Evolutionary conservation across 2,797 vertebrate species (phyloP).

Genomic region (Clarias platycephalus): DNA sequence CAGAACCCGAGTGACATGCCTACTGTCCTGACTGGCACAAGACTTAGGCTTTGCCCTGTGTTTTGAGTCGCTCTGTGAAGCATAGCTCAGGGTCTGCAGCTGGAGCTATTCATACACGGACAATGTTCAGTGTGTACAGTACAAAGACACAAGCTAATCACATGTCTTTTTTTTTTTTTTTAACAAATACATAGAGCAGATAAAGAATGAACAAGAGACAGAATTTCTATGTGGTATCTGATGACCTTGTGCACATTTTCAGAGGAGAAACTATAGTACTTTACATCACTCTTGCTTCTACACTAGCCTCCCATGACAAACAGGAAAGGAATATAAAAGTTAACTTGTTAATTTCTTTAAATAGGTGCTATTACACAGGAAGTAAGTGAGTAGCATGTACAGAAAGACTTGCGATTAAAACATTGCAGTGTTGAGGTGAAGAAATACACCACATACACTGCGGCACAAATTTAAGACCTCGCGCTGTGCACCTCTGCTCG

Average conservation of each 20-base stretch:
- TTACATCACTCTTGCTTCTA: not conserved
- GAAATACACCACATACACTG: not conserved
- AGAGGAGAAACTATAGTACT: not conserved
- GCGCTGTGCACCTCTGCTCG: not conserved
- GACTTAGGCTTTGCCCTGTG: constrained; percentile 11
- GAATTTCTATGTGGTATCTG: not conserved
- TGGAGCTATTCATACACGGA: constrained; percentile 6
- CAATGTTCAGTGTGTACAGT: constrained; percentile 14
- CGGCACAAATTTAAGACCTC: not conserved
- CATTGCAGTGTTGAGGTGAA: not conserved
- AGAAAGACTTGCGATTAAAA: not conserved
- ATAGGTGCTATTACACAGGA: not conserved
- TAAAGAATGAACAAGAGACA: not conserved
- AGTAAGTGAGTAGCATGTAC: not conserved
- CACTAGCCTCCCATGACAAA: not conserved
- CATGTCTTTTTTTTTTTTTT: constrained; percentile 5
- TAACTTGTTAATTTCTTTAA: not conserved
- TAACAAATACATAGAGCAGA: not conserved
- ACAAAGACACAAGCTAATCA: constrained; percentile 9
- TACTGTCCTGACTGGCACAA: constrained; percentile 16
- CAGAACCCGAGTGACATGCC: constrained; percentile 54
- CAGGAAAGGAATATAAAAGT: not conserved
- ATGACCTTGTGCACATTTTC: not conserved
- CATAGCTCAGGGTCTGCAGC: constrained; percentile 13
- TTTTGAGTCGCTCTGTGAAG: not conserved